Base-by-base conservation (phyloP, 2,797 vertebrate species). In the Ctenopoma multispine region DNA sequence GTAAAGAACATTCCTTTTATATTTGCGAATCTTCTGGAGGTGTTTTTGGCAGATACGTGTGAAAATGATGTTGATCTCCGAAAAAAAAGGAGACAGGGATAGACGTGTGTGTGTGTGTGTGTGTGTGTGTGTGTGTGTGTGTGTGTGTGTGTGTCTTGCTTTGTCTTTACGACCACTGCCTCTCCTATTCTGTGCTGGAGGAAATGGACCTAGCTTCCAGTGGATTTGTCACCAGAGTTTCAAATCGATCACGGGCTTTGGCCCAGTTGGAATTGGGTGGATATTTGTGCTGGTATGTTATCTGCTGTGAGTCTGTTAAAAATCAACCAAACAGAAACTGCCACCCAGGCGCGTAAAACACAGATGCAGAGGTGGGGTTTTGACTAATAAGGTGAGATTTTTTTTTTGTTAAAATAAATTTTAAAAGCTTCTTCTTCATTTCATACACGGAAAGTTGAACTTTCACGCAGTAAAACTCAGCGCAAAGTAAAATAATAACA, bases 81-180 rank as follows among this genome's bases (percentile, higher is more conserved):
- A 79, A 79, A 79, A 79, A 71, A 73, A 63, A 60, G 41, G 72
- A 58, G 41, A 70, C 31, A 23, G 27, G 20, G 75, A n/a, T 56
- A 65, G 77, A 79, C 47, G 55, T 59, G 66, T 44, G 21, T n/a
- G n/a, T n/a, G n/a, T n/a, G 72, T 10, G 36, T 40, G 68, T 69
- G 68, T 53, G 53, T 63, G 40, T 63, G 49, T 20, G 63, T 40
- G 54, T 54, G 61, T 85, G 44, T 24, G 50, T 31, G 64, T 62
- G 66, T 46, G 72, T 65, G 49, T 36, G 69, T 65, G 84, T 38
- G 68, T 74, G 77, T 85, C 85, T 58, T 80, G 76, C 69, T 81
- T 79, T 70, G 81, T 71, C 81, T 92, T 92, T 90, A 90, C 81
- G 78, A 87, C 62, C 79, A 80, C 66, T 79, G 83, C 71, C 82